phyloP scores from a whole-genome alignment of 2,888 invertebrate species.

The Stegophylla sp. region DNA sequence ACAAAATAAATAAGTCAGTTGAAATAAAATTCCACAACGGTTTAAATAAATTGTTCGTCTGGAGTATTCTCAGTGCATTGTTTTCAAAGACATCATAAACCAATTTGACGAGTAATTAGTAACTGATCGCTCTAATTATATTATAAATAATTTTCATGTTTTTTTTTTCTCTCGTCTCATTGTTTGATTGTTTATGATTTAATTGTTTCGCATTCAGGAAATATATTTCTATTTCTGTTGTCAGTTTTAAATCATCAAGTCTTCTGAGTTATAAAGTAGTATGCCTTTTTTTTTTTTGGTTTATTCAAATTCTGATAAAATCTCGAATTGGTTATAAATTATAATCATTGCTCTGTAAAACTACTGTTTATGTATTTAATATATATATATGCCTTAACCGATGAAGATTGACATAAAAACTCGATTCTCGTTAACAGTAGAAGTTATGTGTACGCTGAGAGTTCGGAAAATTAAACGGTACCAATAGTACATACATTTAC shows the following conservation, averaged over 20 bases:
- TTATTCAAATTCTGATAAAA: neutral
- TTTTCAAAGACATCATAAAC: slow-evolving; percentile 3
- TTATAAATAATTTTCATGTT: slow-evolving; percentile 22
- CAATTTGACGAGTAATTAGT: neutral
- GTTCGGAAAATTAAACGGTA: too few species aligned
- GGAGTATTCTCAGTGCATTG: neutral
- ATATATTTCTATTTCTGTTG: neutral
- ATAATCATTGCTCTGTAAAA: too few species aligned
- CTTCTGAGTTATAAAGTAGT: slow-evolving; percentile 26
- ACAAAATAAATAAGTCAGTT: too few species aligned
- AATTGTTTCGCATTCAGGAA: slow-evolving; percentile 25
- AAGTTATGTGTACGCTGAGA: too few species aligned
- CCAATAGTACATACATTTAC: too few species aligned
- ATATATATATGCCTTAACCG: too few species aligned
- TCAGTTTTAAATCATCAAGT: neutral
- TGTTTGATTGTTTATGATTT: slow-evolving; percentile 10
- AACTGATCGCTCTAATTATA: slow-evolving; percentile 22
- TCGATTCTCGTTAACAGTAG: too few species aligned
- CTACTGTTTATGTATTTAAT: too few species aligned
- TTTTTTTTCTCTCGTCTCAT: slow-evolving; percentile 9
- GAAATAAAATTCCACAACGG: too few species aligned
- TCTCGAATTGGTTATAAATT: neutral
- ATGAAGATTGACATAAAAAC: too few species aligned
- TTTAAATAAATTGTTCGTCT: neutral
- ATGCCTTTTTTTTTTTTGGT: neutral